phyloP scores from a whole-genome alignment of 2,113 vertebrate genomes.

The Arothron firmamentum region DNA sequence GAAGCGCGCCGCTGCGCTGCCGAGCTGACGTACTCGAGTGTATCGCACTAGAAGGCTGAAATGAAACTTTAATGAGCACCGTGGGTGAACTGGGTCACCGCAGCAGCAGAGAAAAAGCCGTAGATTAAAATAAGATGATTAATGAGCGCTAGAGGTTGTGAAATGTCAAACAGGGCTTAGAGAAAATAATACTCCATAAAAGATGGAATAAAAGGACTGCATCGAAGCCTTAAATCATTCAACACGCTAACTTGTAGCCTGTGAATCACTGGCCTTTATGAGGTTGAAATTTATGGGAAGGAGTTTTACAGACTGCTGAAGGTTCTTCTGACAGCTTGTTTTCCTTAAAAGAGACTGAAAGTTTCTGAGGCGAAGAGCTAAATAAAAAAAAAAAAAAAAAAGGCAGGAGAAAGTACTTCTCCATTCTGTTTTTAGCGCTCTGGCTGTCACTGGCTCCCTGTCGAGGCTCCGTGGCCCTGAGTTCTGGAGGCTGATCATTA shows the following conservation, averaged over 20 bases:
- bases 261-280: neutral
- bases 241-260: neutral
- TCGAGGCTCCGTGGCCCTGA: conserved; percentile 8
- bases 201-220: neutral
- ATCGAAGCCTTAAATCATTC: neutral
- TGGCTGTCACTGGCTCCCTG: conserved; percentile 6
- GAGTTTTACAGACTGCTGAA: neutral
- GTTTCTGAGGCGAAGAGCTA: conserved; percentile 7
- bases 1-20: conserved; percentile 2
- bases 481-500: conserved; percentile 33
- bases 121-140: conserved; percentile 37
- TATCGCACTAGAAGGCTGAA: conserved; percentile 2
- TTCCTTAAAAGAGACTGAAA: conserved; percentile 1
- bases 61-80: conserved; percentile 48
- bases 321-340: neutral
- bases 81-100: conserved; percentile 33
- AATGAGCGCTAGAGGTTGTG: conserved; percentile 28
- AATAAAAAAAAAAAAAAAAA: neutral
- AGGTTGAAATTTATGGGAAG: neutral
- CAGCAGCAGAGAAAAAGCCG: conserved; percentile 19
- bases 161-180: conserved; percentile 37
- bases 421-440: conserved; percentile 7
- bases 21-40: conserved; percentile 6
- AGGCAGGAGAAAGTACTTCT: conserved; percentile 1
- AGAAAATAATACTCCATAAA: neutral